Evolutionary conservation across 2,113 vertebrate species (phyloP).

Genomic region (Dasyurus viverrinus): DNA sequence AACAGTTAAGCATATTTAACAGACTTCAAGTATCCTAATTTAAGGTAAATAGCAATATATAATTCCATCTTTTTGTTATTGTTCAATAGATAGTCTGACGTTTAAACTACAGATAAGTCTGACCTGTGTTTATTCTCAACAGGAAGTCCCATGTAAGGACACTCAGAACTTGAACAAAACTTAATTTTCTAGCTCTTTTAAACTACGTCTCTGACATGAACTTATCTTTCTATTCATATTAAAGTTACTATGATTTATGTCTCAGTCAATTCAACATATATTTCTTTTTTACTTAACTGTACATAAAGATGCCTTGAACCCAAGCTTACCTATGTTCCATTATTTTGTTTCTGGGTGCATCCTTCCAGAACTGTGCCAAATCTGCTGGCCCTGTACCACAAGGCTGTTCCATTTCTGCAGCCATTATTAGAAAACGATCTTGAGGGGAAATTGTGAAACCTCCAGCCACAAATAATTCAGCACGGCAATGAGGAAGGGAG

Average conservation of each 20-base stretch:
- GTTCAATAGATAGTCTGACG: background rate
- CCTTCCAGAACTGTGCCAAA: slow-evolving; percentile 96
- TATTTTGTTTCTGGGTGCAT: slow-evolving; percentile 91
- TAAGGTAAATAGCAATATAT: background rate
- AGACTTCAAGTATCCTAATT: background rate
- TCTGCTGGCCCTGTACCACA: slow-evolving; percentile 85
- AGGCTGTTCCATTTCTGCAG: slow-evolving; percentile 94
- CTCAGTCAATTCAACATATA: background rate
- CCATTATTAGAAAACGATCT: slow-evolving; percentile 97
- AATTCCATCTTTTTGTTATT: background rate
- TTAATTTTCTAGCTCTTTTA: background rate
- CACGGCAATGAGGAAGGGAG: background rate
- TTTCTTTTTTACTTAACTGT: background rate
- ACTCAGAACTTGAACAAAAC: background rate
- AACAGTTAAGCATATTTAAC: background rate
- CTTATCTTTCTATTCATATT: background rate
- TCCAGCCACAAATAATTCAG: slow-evolving; percentile 71
- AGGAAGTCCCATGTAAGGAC: background rate
- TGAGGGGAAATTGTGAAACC: slow-evolving; percentile 93
- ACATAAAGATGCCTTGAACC: background rate
- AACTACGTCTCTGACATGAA: background rate
- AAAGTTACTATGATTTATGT: background rate
- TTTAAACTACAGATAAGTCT: background rate
- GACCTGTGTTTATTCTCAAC: background rate
- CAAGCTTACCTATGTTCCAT: slow-evolving; percentile 93